Base-by-base conservation (phyloP, 2,888 invertebrate genomes). In the Cecidostiba fungosa region DNA sequence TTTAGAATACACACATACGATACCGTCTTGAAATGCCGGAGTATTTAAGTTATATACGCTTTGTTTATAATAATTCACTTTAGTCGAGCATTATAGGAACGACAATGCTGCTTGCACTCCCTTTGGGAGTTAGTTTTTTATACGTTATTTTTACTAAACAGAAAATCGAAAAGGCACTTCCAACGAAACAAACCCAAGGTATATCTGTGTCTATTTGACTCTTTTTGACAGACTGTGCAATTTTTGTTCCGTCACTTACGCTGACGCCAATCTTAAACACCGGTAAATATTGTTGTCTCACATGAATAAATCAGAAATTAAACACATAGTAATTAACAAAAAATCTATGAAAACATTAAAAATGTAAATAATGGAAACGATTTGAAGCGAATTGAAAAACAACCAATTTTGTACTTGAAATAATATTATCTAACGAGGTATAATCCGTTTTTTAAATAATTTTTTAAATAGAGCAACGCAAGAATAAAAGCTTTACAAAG, bases 161-260 rank as follows among this genome's bases (percentile, higher is more conserved):
- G 66, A 84, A 87, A 87, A 85, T 84, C 80, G 62, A 70, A 89
- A 90, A 90, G 90, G 90, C 90, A 90, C 90, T 90, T 89, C 36
- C 87, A 90, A 90, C 87, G 86, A 88, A 90, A 90, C 88, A 79
- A 88, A 88, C 87, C 86, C 79, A 87, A 87, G 85, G 87, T 86
- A 85, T 87, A 85, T 87, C 76, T 50, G 76, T 76, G 70, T 79
- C 74, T 19, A 50, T 87, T 59, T 76, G 43, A 29, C 32, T 85
- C 36, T 72, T 29, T 54, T 73, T 43, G 80, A 54, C 73, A 77
- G 59, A 29, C 39, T 14, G n/a, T 50, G 69, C 62, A 76, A 82
- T 79, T 74, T 77, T 62, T 23, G 47, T 82, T 39, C 78, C 54
- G 47, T 77, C 59, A 12, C 69, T 26, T 43, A 77, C 62, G 69